Evolutionary conservation across 2,113 vertebrate species (phyloP).

Genomic region (Bubalus kerabau): DNA sequence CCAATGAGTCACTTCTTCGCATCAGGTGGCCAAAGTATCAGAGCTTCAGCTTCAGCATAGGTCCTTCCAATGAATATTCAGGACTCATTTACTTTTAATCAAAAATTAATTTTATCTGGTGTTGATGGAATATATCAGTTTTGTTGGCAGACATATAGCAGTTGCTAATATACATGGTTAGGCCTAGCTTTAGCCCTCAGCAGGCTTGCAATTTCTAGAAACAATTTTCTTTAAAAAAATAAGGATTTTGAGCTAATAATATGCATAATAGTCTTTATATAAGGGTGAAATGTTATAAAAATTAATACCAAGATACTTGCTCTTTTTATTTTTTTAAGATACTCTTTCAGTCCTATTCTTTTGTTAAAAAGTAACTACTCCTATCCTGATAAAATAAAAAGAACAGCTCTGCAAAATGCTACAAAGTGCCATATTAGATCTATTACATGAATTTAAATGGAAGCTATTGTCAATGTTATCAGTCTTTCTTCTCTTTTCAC

Average conservation of each 20-base stretch:
- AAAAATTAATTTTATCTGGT: neutral
- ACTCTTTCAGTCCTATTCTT: conserved; percentile 69
- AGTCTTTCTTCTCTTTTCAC: conserved; percentile 72
- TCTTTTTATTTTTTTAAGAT: conserved; percentile 60
- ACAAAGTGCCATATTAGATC: conserved; percentile 79
- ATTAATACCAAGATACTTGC: conserved; percentile 72
- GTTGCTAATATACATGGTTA: neutral
- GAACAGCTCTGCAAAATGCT: conserved; percentile 75
- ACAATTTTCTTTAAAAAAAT: neutral
- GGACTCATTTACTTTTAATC: neutral
- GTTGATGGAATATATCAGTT: neutral
- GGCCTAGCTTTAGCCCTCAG: neutral
- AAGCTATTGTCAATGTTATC: conserved; percentile 78
- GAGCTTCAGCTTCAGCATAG: neutral
- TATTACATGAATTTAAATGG: conserved; percentile 80
- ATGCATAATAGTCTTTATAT: conserved; percentile 47
- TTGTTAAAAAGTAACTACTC: conserved; percentile 74
- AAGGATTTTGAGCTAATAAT: conserved; percentile 44
- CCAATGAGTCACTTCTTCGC: neutral
- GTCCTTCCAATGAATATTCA: neutral
- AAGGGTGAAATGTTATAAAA: conserved; percentile 68
- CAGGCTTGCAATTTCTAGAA: conserved; percentile 20
- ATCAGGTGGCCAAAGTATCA: neutral
- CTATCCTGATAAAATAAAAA: conserved; percentile 80
- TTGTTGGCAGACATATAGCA: neutral